Conservation (phyloP, 1,140 invertebrate genomes). For the Tetranychus urticae region DNA sequence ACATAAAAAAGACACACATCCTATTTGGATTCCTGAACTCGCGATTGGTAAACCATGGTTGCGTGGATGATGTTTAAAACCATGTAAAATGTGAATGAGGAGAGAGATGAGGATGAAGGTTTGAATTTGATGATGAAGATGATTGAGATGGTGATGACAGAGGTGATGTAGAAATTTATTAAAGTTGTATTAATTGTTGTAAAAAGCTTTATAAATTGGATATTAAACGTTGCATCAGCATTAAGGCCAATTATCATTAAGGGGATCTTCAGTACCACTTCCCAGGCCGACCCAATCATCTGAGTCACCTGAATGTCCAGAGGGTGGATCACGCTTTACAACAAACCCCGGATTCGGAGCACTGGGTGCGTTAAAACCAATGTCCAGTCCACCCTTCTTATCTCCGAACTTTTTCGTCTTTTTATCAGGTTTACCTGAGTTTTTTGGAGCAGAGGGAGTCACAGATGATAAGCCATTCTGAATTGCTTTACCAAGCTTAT, state of each 20-base stretch:
- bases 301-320: background rate
- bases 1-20: no score
- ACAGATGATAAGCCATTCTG: background rate
- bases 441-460: background rate
- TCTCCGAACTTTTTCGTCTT: background rate
- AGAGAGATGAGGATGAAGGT: no score
- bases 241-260: background rate
- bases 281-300: background rate
- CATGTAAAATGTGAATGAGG: no score
- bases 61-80: no score
- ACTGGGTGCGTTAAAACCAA: background rate
- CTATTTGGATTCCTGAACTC: no score
- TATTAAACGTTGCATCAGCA: no score
- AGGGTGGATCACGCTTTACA: conserved; percentile 1
- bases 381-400: background rate
- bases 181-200: no score
- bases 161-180: no score
- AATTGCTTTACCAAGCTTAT: background rate
- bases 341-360: background rate
- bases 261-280: background rate
- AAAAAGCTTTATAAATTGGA: no score
- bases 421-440: background rate
- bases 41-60: no score
- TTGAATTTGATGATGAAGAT: no score
- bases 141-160: no score